Base-by-base conservation (phyloP, 2,888 invertebrate species). In the Ornithoptera priamus region DNA sequence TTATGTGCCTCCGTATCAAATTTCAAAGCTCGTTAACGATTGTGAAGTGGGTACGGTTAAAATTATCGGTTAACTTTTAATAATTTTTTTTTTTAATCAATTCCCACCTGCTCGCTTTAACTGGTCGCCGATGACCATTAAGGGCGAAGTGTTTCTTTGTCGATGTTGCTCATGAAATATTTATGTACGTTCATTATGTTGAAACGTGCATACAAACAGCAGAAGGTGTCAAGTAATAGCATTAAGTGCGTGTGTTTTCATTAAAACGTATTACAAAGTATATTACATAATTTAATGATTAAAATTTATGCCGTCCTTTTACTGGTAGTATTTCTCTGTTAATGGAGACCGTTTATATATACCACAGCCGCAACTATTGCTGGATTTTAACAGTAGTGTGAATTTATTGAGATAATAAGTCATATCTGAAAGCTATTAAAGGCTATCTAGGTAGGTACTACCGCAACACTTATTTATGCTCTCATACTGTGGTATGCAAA, bases 31-130 rank as follows among this genome's bases (percentile, higher is more conserved):
- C 56, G 53, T 70, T 69, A 66, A 17, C 10, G 62, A 58, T 50
- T 67, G 30, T 61, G 64, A 60, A 70, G 66, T 63, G 39, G 39
- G 24, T 50, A 70, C 30, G 36, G 39, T 60, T 67, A 20, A 64
- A 59, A 58, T 64, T 42, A 67, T 67, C 56, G 67, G 42, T 36
- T 61, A 22, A 65, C 42, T 64, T 67, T 63, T 66, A 66, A 70
- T 30, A 39, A 7, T 10, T 39, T 39, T 10, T 10, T 7, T 58
- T 67, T 63, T 60, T 46, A 67, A 67, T 67, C 46, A 57, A 64
- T 70, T 65, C 64, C 60, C 70, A 70, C 70, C 67, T 70, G 67
- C 64, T 18, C 63, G 57, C 57, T 61, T 60, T 70, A 65, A 60
- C 59, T 53, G 66, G 56, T 62, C n/a, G 22, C 17, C 62, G 50